Evolutionary conservation across 2,888 invertebrate genomes (phyloP).

Genomic region (Noctua fimbriata): DNA sequence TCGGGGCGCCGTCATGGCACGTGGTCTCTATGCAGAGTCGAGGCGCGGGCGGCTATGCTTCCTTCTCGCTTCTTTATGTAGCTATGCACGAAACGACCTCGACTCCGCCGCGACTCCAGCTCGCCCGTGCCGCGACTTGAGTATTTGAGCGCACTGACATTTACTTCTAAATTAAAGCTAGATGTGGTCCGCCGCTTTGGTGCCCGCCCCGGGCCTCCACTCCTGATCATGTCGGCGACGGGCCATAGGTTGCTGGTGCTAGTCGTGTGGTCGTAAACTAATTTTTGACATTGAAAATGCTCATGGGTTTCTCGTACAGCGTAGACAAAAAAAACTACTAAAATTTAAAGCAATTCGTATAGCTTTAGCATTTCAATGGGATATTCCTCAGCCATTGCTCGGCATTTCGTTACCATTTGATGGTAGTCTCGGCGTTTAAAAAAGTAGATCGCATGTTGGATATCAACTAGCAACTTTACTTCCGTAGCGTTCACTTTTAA

Average conservation of each 20-base stretch:
- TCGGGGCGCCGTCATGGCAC: no score
- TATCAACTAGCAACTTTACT: not conserved
- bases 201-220: no score
- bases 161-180: no score
- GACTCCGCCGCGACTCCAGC: no score
- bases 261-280: not conserved
- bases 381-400: not conserved
- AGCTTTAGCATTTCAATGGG: not conserved
- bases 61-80: no score
- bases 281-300: not conserved
- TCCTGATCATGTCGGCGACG: no score
- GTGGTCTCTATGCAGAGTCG: no score
- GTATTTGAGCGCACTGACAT: no score
- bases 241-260: not conserved
- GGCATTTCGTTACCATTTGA: conserved; percentile 4
- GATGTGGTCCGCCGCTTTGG: no score
- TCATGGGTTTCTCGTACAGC: not conserved
- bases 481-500: not conserved
- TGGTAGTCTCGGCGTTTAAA: conserved; percentile 14
- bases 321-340: not conserved
- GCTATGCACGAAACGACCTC: no score
- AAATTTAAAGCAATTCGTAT: not conserved
- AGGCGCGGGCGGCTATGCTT: no score
- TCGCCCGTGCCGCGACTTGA: no score
- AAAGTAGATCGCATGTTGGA: conserved; percentile 13